Evolutionary conservation across 1,140 invertebrate genomes (phyloP), one percentile per base, ranked within the genome.

Genomic region (Lepidostoma basale): DNA sequence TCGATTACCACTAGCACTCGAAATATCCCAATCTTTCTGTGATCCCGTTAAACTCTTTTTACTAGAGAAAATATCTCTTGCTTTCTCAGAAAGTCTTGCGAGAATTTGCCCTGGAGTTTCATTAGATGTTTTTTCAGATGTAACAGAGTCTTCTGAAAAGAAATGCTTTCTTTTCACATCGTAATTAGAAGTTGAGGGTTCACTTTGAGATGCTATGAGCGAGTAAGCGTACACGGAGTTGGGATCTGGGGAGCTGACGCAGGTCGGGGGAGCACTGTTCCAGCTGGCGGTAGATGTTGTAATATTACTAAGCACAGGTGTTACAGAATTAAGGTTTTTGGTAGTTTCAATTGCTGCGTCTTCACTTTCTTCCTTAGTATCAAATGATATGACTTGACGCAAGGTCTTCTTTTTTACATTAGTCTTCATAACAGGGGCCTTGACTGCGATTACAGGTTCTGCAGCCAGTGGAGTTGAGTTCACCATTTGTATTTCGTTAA

Each of bases 201-300:
- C 81, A 76, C 80, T 83, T 12, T 69, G 74, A 30, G 75, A 81
- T 63, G 59, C 52, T 22, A 76, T 72, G 68, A 76, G 75, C 3
- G 67, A 65, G 14, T 75, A 76, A 62, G 77, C 70, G 70, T 78
- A 77, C 8, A 69, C 70, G 3, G 72, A 67, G 68, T 75, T 77
- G 30, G 81, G 74, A 36, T 77, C 80, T 23, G 87, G 87, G 9
- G 88, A 88, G 75, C 84, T 88, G 8, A 89, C 77, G 70, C 87
- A 89, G 10, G 87, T 88, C 0, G 87, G 79, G 20, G 88, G 87
- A 18, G 88, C 88, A 77, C 88, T 88, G 10, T 77, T 80, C 77
- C 80, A 82, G 3, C 89, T 84, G 68, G 88, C 84, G 0, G 85
- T 79, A 39, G 81, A 81, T 18, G 59, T 18, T 9, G 25, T 42